Evolutionary conservation across 1,140 invertebrate species (phyloP).

Genomic region (Drosophila lowei): DNA sequence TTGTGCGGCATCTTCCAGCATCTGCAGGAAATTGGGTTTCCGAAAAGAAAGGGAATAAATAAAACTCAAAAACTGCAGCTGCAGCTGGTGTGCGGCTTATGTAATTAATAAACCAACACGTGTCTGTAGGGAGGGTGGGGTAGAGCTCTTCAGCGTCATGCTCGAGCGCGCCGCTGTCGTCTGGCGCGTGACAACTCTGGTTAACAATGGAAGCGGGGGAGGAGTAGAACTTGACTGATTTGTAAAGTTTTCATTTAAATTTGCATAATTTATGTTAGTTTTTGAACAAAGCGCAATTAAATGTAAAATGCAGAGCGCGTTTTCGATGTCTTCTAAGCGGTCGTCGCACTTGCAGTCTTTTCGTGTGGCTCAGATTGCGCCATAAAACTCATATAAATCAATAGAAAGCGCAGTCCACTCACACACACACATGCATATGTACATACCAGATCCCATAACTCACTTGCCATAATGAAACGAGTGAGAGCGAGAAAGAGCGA

Average conservation of each 20-base stretch:
- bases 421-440: constrained; percentile 6
- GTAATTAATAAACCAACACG: constrained; percentile 79
- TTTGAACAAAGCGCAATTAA: constrained; percentile 24
- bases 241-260: constrained; percentile 11
- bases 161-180: constrained; percentile 30
- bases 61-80: constrained; percentile 50
- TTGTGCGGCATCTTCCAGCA: constrained; percentile 49
- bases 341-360: constrained; percentile 9
- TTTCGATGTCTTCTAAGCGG: constrained; percentile 27
- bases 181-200: constrained; percentile 75
- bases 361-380: constrained; percentile 68
- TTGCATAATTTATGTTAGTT: constrained; percentile 29
- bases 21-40: constrained; percentile 76
- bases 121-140: constrained; percentile 39
- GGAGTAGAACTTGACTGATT: constrained; percentile 13
- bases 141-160: constrained; percentile 31
- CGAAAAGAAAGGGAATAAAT: constrained; percentile 17
- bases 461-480: constrained; percentile 66
- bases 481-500: constrained; percentile 19
- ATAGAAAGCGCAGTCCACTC: constrained; percentile 71
- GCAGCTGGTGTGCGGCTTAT: constrained; percentile 59
- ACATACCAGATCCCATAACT: constrained; percentile 53
- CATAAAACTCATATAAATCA: constrained; percentile 79
- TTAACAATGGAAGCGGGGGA: constrained; percentile 27
- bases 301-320: constrained; percentile 51